Evolutionary conservation across 2,113 vertebrate species (phyloP).

Genomic region (Rhinichthys klamathensis): DNA sequence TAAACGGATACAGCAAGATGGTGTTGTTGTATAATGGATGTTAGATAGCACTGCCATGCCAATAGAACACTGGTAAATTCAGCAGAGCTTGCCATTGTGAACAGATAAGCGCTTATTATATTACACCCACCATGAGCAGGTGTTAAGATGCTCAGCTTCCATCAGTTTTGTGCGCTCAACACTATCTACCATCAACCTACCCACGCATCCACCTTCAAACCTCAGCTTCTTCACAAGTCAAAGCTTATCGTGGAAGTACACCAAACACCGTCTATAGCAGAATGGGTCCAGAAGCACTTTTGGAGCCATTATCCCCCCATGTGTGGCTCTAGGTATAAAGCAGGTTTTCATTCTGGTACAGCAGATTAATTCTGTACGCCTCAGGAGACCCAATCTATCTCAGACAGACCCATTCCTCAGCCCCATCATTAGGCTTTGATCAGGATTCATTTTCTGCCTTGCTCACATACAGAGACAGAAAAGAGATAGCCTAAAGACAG

Average conservation of each 20-base stretch:
- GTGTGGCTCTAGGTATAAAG: slow-evolving; percentile 1
- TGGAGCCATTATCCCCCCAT: neutral
- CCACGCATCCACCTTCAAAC: neutral
- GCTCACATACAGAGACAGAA: neutral
- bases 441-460: slow-evolving; percentile 44
- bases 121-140: slow-evolving; percentile 1
- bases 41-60: slow-evolving; percentile 10
- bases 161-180: neutral
- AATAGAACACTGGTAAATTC: neutral
- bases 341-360: slow-evolving; percentile 1
- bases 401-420: slow-evolving; percentile 36
- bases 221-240: neutral
- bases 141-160: neutral
- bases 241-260: neutral
- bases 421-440: slow-evolving; percentile 47
- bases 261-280: neutral
- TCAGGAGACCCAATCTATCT: slow-evolving; percentile 44
- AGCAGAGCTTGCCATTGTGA: neutral
- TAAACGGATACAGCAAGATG: neutral
- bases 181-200: neutral
- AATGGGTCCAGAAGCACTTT: neutral
- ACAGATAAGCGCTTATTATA: slow-evolving; percentile 18
- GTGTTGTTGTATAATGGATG: neutral
- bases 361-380: slow-evolving; percentile 36
- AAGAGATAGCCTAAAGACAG: neutral